phyloP scores from a whole-genome alignment of 1,140 invertebrate genomes.

The Potamilus streckersoni region DNA sequence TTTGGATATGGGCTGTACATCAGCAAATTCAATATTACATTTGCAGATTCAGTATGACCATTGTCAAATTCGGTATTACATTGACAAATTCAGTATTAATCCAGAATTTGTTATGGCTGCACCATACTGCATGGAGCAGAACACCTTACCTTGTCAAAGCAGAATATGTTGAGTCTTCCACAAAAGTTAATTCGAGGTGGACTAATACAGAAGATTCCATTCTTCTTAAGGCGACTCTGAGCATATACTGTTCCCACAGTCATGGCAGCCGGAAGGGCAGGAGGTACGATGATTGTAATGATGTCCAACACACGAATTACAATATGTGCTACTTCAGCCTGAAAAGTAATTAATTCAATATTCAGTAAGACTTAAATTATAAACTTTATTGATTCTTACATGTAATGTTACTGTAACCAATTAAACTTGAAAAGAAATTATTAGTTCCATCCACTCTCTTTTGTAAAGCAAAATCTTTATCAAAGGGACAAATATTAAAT shows the following conservation, averaged over 20 bases:
- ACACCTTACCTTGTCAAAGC: conserved; percentile 90
- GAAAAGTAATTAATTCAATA: conserved; percentile 8
- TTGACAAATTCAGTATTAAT: neutral
- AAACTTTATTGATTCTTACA: too few relatives aligned
- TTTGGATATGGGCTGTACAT: neutral
- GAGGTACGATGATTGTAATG: conserved; percentile 95
- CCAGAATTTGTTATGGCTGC: neutral
- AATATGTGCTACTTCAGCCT: conserved; percentile 66
- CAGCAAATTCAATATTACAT: neutral
- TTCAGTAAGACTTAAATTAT: too few relatives aligned
- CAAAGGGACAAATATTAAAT: too few relatives aligned
- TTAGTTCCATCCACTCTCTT: too few relatives aligned
- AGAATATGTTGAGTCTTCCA: conserved; percentile 92
- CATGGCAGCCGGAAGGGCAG: conserved; percentile 97
- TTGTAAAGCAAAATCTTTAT: too few relatives aligned
- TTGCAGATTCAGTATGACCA: neutral
- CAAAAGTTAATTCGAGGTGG: conserved; percentile 91
- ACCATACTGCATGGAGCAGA: neutral
- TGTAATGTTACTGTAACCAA: too few relatives aligned
- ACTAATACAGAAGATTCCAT: conserved; percentile 93
- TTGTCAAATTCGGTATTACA: neutral
- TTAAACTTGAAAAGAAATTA: too few relatives aligned
- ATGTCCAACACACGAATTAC: conserved; percentile 88
- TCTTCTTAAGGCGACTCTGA: conserved; percentile 77
- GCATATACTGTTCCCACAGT: conserved; percentile 90